These are phyloP conservation scores for Plecotus auritus DNA, from an alignment of 2,113 vertebrate species.

Conservation along the genomic window DNA sequence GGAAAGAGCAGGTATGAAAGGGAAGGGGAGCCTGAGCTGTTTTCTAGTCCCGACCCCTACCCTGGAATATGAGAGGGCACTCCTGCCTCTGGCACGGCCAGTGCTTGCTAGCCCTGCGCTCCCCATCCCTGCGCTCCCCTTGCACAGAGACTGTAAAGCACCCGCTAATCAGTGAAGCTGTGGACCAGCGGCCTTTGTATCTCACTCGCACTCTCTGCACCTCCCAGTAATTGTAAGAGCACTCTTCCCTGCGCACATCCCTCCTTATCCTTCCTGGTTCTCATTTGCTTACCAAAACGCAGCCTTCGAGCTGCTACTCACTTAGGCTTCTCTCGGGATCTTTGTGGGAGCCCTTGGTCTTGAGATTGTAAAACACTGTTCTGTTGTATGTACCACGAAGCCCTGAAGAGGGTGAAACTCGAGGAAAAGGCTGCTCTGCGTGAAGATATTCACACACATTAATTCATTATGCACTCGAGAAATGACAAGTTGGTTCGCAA, in stretches of 20 bases:
- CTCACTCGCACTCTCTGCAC: background rate
- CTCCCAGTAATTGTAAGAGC: background rate
- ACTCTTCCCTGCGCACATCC: background rate
- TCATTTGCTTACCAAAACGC: background rate
- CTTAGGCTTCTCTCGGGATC: background rate
- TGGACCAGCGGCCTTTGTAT: background rate
- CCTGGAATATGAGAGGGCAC: background rate
- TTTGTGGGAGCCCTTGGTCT: constrained; percentile 23
- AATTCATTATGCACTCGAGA: constrained; percentile 62
- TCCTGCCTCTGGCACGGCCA: background rate
- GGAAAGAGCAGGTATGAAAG: background rate
- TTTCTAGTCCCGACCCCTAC: background rate
- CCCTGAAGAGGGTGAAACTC: constrained; percentile 5
- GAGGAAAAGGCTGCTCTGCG: background rate
- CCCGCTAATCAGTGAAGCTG: background rate
- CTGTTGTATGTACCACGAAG: background rate
- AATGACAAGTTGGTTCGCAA: constrained; percentile 52
- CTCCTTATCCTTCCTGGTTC: background rate
- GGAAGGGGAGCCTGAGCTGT: background rate
- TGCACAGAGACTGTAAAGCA: background rate
- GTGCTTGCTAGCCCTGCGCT: background rate
- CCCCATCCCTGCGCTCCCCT: background rate
- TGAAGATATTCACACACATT: constrained; percentile 41
- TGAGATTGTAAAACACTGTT: background rate
- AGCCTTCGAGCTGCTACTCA: background rate